Evolutionary conservation across 2,888 invertebrate species (phyloP).

Genomic region (Tipula unca): DNA sequence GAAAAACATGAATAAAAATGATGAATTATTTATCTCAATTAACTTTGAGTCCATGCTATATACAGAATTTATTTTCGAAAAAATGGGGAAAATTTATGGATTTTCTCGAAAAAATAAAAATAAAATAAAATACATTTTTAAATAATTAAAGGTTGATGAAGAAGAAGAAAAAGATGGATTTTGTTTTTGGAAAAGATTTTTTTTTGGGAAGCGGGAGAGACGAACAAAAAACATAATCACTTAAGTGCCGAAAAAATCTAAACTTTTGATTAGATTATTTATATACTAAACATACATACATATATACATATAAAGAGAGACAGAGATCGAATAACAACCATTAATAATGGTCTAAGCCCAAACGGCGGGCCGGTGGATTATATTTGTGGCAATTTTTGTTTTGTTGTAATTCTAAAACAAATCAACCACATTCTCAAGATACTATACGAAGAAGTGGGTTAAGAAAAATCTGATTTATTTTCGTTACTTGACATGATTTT

Average conservation of each 20-base stretch:
- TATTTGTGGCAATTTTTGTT: not conserved
- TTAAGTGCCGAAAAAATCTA: constrained; percentile 1
- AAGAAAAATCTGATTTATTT: not conserved
- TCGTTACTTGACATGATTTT: not conserved
- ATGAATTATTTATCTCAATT: constrained; percentile 21
- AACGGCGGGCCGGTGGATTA: not conserved
- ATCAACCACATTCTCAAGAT: not conserved
- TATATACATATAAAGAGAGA: not conserved
- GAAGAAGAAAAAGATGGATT: not conserved
- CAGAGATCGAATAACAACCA: not conserved
- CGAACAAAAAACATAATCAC: not conserved
- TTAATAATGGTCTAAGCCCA: not conserved
- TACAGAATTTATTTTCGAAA: not conserved
- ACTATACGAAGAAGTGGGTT: not conserved
- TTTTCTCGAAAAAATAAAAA: not conserved
- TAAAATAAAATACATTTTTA: not conserved
- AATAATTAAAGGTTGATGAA: not conserved
- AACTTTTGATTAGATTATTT: not conserved
- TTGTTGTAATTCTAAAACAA: not conserved
- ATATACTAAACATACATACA: no score
- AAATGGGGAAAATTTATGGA: constrained; percentile 16
- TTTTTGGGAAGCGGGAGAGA: not conserved
- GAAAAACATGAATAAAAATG: constrained; percentile 14
- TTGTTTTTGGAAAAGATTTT: not conserved
- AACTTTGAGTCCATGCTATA: constrained; percentile 15